A percentile compares a stretch with the other conserved stretches of the same genome.
Conservation (phyloP, 2,113 vertebrate genomes). For the Phylloscopus whistleri region DNA sequence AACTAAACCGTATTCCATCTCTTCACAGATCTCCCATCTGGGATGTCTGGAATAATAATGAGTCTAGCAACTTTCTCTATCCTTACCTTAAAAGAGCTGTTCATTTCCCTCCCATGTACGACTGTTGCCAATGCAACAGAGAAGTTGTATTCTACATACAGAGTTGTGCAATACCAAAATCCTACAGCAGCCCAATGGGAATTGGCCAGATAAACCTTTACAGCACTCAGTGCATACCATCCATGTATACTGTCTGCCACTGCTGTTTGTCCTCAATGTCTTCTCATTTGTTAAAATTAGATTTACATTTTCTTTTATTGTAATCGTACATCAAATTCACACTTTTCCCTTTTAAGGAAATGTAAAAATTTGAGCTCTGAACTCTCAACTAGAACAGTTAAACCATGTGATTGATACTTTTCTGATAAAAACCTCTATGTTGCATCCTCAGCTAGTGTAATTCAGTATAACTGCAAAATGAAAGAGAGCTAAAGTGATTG, state of each 20-base stretch:
- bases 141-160: not conserved
- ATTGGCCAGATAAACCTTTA: not conserved
- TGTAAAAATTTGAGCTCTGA: not conserved
- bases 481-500: not conserved
- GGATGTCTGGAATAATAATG: not conserved
- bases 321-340: not conserved
- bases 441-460: not conserved
- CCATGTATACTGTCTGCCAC: not conserved
- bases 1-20: accelerated
- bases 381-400: not conserved
- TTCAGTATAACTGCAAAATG: not conserved
- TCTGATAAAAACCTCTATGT: not conserved
- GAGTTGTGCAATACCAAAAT: not conserved
- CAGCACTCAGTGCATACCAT: not conserved
- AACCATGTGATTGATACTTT: not conserved
- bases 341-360: not conserved
- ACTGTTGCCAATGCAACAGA: not conserved
- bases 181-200: not conserved
- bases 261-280: not conserved
- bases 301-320: not conserved
- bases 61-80: not conserved
- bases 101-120: not conserved
- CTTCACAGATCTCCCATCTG: not conserved
- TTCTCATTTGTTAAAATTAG: not conserved
- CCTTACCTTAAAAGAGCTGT: not conserved